Conservation (phyloP, 2,797 vertebrate genomes). For the Acropternis orthonyx region DNA sequence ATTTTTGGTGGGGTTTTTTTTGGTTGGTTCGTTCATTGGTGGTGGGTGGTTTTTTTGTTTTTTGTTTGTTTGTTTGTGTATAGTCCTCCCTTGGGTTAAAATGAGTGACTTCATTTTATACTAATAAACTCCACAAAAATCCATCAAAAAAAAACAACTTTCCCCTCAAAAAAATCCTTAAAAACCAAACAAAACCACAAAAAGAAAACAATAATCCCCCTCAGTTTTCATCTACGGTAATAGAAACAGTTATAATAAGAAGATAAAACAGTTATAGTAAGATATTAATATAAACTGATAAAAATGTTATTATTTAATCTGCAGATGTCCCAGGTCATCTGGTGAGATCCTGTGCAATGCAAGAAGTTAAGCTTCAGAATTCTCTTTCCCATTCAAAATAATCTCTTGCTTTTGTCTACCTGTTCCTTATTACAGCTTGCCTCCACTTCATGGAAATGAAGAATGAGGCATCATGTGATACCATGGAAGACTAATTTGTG, state of each 20-base stretch:
- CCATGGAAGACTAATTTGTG: background rate
- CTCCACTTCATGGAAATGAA: background rate
- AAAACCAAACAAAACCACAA: background rate
- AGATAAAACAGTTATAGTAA: background rate
- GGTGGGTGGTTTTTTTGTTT: too few relatives aligned
- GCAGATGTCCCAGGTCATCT: background rate
- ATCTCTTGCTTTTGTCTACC: background rate
- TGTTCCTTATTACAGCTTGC: background rate
- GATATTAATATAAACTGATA: background rate
- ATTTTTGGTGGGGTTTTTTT: too few relatives aligned
- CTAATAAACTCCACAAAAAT: background rate
- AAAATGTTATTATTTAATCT: background rate
- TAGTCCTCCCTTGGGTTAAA: background rate
- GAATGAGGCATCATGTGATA: background rate
- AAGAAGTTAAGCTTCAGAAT: background rate
- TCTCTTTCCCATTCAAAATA: background rate
- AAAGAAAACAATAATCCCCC: accelerated
- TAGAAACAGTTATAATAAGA: background rate
- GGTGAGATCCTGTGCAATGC: background rate
- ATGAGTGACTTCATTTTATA: background rate
- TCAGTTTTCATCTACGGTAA: background rate
- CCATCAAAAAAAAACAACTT: background rate
- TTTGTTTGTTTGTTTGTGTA: background rate
- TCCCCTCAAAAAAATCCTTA: background rate
- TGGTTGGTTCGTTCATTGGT: too few relatives aligned